These are phyloP conservation scores for Acanthosoma haemorrhoidale DNA, from an alignment of 2,888 invertebrate genomes.

Conservation along the genomic window DNA sequence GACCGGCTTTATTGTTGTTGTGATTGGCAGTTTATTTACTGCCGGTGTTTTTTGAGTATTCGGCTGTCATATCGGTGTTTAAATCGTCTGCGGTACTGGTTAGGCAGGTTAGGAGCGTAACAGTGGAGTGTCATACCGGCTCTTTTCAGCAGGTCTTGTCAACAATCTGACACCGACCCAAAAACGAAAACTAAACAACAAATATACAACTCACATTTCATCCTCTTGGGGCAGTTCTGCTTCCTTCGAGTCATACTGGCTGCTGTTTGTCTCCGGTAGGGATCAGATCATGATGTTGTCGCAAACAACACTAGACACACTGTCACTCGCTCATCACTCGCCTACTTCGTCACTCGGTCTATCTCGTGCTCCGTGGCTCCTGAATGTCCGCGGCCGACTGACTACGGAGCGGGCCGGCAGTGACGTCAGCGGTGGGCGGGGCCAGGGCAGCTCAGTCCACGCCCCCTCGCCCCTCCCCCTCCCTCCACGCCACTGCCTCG, in stretches of 20 bases:
- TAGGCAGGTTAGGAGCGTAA: no score
- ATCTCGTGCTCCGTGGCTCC: constrained; percentile 18
- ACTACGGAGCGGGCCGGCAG: not conserved
- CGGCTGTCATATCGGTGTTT: no score
- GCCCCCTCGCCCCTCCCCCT: constrained; percentile 14
- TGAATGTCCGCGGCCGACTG: constrained; percentile 25
- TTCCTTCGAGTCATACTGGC: constrained; percentile 50
- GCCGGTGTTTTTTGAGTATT: not conserved
- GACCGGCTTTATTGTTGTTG: not conserved
- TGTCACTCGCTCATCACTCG: constrained; percentile 21
- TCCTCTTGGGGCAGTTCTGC: constrained; percentile 52
- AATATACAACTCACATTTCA: constrained; percentile 48
- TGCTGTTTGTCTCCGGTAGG: constrained; percentile 12
- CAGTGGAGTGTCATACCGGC: not conserved
- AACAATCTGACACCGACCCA: not conserved
- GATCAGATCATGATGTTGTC: constrained; percentile 2
- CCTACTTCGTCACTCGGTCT: constrained; percentile 15
- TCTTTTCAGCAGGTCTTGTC: not conserved
- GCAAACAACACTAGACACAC: constrained; percentile 18
- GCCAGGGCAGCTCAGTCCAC: not conserved
- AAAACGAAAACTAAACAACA: constrained; percentile 1
- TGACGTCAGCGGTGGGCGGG: constrained; percentile 25
- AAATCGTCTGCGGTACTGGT: no score
- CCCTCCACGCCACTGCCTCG: constrained; percentile 11
- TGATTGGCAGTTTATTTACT: no score